Evolutionary conservation across 1,140 invertebrate genomes (phyloP).

Genomic region (Zaprionus nigranus): DNA sequence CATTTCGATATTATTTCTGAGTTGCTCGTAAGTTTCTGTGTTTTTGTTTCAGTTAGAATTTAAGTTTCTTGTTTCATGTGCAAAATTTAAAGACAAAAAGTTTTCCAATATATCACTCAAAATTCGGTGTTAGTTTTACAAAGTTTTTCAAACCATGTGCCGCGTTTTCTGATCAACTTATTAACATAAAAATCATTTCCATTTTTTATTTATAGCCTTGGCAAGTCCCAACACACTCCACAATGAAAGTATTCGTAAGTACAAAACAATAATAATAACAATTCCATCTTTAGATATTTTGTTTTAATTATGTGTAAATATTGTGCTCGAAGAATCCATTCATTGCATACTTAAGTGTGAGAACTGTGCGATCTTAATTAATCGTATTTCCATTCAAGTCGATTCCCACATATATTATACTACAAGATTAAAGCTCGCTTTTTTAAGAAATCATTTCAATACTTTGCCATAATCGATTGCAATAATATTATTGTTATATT

Average conservation of each 20-base stretch:
- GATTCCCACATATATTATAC: constrained; percentile 43
- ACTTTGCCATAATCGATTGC: constrained; percentile 5
- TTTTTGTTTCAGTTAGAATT: constrained; percentile 21
- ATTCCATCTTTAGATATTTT: constrained; percentile 19
- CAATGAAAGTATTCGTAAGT: constrained; percentile 83
- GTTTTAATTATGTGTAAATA: constrained; percentile 41
- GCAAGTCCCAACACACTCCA: constrained; percentile 64
- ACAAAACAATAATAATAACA: constrained; percentile 6
- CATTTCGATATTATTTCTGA: constrained; percentile 54
- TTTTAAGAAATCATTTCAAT: constrained; percentile 6
- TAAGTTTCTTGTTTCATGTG: constrained; percentile 10
- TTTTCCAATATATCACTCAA: neutral
- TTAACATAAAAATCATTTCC: constrained; percentile 30
- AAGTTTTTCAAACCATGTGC: neutral
- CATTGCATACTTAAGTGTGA: constrained; percentile 25
- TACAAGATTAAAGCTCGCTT: neutral
- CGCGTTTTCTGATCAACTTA: constrained; percentile 12
- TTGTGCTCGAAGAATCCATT: constrained; percentile 19
- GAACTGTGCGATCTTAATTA: constrained; percentile 23
- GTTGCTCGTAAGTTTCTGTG: constrained; percentile 68
- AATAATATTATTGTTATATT: neutral
- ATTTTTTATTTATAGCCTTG: constrained; percentile 72
- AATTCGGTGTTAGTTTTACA: neutral
- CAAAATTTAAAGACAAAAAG: constrained; percentile 19
- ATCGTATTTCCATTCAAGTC: constrained; percentile 24